phyloP scores from a whole-genome alignment of 2,888 invertebrate genomes.

The Hirtodrosophila confusa region DNA sequence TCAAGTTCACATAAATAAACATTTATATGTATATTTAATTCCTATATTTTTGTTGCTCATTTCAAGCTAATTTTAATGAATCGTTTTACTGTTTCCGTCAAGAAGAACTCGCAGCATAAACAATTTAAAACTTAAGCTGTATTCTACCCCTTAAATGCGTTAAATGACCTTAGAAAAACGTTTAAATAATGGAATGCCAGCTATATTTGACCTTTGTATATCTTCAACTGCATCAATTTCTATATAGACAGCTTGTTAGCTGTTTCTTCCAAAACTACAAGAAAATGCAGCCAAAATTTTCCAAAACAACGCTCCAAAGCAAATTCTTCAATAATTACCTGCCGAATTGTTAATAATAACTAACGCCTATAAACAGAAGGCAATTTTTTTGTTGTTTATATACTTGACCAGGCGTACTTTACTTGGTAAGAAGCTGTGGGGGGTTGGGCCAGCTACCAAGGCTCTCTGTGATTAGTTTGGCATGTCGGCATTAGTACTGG shows the following conservation, averaged over 20 bases:
- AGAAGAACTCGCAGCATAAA: neutral
- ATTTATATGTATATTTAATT: neutral
- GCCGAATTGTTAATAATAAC: conserved; percentile 26
- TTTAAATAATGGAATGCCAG: conserved; percentile 6
- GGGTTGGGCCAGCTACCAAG: conserved; percentile 1
- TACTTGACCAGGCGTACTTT: conserved; percentile 2
- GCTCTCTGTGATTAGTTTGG: conserved; percentile 17
- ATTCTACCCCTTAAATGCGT: neutral
- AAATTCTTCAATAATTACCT: conserved; percentile 39
- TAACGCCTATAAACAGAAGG: conserved; percentile 16
- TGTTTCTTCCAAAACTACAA: conserved; percentile 8
- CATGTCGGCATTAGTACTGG: neutral
- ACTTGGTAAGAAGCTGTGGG: neutral
- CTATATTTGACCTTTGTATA: conserved; percentile 6
- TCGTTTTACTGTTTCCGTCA: neutral
- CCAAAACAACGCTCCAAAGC: conserved; percentile 5
- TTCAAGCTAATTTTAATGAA: neutral
- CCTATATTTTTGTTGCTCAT: neutral
- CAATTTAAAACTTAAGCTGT: neutral
- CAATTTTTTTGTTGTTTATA: conserved; percentile 22
- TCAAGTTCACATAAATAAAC: no score
- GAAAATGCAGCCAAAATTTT: conserved; percentile 13
- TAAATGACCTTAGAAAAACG: conserved; percentile 1
- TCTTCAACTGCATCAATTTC: no score
- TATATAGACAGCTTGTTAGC: neutral